phyloP scores from a whole-genome alignment of 2,113 vertebrate genomes.

The Danio rerio region GRCz12tu NC_133182.1:69324001-69324500 shows the following conservation, averaged over 20 bases:
- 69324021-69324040: too few species aligned
- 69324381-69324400: constrained; percentile 45
- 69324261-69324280: not conserved
- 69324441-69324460: constrained; percentile 8
- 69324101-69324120: too few species aligned
- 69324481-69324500: not conserved
- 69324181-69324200: too few species aligned
- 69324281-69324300: constrained; percentile 15
- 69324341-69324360: constrained; percentile 29
- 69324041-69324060: too few species aligned
- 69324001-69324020: too few species aligned
- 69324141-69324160: too few species aligned
- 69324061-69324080: too few species aligned
- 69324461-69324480: not conserved
- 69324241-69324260: not conserved
- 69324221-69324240: not conserved
- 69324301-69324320: constrained; percentile 30
- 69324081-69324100: too few species aligned
- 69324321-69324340: not conserved
- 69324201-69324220: constrained; percentile 4
- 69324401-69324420: constrained; percentile 44
- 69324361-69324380: constrained; percentile 52
- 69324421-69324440: constrained; percentile 41
- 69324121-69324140: too few species aligned
- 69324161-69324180: too few species aligned